Conservation (phyloP, 2,113 vertebrate species). For the Echinops telfairi region DNA sequence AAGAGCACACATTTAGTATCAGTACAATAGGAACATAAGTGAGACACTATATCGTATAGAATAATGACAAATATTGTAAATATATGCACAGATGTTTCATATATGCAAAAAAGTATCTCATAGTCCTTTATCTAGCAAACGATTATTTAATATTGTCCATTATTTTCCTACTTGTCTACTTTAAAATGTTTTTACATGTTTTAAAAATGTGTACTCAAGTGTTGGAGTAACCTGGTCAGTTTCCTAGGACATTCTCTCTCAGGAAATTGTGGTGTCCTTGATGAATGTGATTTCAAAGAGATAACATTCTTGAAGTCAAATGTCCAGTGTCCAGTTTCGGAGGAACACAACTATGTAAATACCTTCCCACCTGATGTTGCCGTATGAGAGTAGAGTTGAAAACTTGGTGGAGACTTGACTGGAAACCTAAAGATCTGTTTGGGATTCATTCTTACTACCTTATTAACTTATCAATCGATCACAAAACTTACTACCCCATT, state of each 20-base stretch:
- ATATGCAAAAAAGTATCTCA: background rate
- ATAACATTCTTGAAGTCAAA: background rate
- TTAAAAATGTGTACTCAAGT: constrained; percentile 14
- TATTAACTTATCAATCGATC: background rate
- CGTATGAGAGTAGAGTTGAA: background rate
- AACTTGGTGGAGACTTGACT: background rate
- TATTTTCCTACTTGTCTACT: background rate
- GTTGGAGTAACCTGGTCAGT: background rate
- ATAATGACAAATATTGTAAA: background rate
- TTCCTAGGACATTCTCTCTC: background rate
- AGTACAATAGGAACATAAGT: background rate
- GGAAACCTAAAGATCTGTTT: background rate
- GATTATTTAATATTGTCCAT: background rate
- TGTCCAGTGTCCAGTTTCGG: background rate
- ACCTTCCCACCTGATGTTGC: background rate
- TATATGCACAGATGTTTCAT: background rate
- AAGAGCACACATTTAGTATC: background rate
- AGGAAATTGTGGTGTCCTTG: background rate
- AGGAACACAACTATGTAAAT: background rate
- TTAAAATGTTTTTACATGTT: constrained; percentile 46
- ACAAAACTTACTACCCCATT: background rate
- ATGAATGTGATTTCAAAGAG: background rate
- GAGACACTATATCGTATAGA: background rate
- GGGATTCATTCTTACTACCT: background rate
- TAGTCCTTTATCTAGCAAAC: background rate